Conservation (phyloP, 2,797 vertebrate species). For the Meda fulgida region DNA sequence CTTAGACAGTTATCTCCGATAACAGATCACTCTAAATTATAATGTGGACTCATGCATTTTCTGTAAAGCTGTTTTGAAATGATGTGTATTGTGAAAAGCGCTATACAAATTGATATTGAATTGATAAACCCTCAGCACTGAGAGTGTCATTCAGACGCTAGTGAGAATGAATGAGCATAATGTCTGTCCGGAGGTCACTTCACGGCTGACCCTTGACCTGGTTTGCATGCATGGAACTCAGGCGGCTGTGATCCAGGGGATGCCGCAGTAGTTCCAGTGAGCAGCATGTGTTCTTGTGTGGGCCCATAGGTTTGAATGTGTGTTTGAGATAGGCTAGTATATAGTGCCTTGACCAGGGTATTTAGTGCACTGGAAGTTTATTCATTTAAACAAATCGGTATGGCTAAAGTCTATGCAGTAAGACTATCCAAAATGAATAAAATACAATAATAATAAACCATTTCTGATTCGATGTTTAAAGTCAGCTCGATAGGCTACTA, state of each 20-base stretch:
- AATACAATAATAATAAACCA: not conserved
- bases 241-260: slow-evolving; percentile 8
- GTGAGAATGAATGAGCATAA: slow-evolving; percentile 4
- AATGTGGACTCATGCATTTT: no score
- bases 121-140: not conserved
- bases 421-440: not conserved
- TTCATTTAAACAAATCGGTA: not conserved
- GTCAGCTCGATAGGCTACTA: not conserved
- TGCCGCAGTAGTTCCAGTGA: not conserved
- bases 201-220: slow-evolving; percentile 51
- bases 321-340: not conserved
- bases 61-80: no score
- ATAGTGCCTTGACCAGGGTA: not conserved
- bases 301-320: not conserved
- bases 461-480: not conserved
- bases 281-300: not conserved
- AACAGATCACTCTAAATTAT: no score
- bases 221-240: slow-evolving; percentile 50
- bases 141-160: slow-evolving; percentile 3
- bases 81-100: no score
- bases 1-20: no score
- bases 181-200: slow-evolving; percentile 35
- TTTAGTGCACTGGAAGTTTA: not conserved
- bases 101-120: no score
- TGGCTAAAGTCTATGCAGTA: not conserved